Conservation (phyloP, 2,888 invertebrate species). For the Phorcus lineatus region DNA sequence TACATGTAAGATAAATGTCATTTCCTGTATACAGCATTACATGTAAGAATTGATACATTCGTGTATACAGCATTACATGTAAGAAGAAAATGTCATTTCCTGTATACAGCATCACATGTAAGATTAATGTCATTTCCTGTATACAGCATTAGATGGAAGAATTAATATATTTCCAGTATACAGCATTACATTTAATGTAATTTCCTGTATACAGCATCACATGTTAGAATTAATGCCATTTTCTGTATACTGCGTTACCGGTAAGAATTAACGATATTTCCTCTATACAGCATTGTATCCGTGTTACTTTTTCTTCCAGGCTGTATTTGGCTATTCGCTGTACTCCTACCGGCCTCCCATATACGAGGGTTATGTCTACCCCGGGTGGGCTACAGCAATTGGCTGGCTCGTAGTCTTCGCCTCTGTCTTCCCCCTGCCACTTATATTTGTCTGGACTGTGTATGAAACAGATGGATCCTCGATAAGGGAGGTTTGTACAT, state of each 20-base stretch:
- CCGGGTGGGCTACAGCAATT: not conserved
- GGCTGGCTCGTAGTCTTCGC: not conserved
- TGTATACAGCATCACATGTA: not conserved
- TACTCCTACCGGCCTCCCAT: conserved; percentile 24
- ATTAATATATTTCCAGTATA: too few species aligned
- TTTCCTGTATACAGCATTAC: not conserved
- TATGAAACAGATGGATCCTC: not conserved
- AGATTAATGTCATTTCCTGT: not conserved
- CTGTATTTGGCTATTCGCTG: not conserved
- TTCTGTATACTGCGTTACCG: too few species aligned
- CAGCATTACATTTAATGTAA: not conserved
- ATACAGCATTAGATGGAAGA: not conserved
- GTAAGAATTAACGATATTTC: not conserved
- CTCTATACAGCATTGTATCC: not conserved
- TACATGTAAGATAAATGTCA: too few species aligned
- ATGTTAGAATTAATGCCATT: too few species aligned
- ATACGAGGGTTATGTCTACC: not conserved
- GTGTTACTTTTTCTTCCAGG: not conserved
- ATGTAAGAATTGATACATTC: not conserved
- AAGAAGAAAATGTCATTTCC: not conserved
- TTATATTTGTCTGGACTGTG: not conserved
- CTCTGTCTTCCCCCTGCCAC: conserved; percentile 1
- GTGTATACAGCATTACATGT: not conserved
- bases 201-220: not conserved
- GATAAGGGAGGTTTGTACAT: not conserved